Base-by-base conservation (phyloP, 1,140 invertebrate genomes). In the Nephila pilipes region DNA sequence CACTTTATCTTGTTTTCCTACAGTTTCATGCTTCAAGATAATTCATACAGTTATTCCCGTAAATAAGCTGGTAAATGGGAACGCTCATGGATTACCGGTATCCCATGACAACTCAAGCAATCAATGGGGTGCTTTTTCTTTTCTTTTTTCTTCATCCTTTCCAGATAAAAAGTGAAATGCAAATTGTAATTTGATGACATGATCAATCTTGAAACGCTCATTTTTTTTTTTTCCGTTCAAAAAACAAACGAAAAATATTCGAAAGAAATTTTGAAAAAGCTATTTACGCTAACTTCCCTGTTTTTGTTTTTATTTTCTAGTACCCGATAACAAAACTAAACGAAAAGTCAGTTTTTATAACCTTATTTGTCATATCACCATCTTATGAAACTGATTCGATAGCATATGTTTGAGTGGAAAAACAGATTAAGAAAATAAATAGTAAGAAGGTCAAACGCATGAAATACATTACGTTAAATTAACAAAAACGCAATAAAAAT, bases 121-220 rank as follows among this genome's bases (percentile, higher is more conserved):
- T 75, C 69, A 20, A 18, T 3, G 29, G 10, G 36, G 32, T 3
- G 22, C 16, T 14, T 75, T 75, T 29, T 20, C 14, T 1, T 75
- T 75, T 75, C 1, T 32, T 75, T 75, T 32, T 75, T 5, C 36
- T 75, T 18, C 29, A 32, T 32, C 20, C 14, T 0, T 32, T 1
- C 2, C 16, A 16, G 69, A 75, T 75, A 75, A 75, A 75, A 75
- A 75, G 69, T 75, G 69, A 75, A 75, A 75, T 18, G 69, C 69
- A 32, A 75, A 75, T 75, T 14, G 69, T 18, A 75, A 75, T 32
- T 75, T 75, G 29, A 75, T 75, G 69, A 75, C 65, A 75, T 25
- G 69, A 75, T 36, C 69, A 18, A 75, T 75, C 29, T 36, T 20
- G 14, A 5, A 32, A 12, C 36, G 14, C 32, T 32, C 32, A 5